Base-by-base conservation (phyloP, 2,797 vertebrate genomes). In the Spinus olivaceus region DNA sequence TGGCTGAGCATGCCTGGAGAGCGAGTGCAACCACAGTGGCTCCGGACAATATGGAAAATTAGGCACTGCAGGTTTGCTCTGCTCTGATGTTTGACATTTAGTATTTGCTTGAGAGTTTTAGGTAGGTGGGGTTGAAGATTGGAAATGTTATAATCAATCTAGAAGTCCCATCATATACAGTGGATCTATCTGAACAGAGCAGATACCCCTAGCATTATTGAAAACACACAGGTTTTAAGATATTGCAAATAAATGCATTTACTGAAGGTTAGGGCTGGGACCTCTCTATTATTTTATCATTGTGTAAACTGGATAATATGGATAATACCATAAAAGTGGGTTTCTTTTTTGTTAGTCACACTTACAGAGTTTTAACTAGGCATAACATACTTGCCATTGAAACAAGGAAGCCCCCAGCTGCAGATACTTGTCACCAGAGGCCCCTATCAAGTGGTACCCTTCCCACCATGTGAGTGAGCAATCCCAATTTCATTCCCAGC, bases 401-500 rank as follows among this genome's bases (percentile, higher is more conserved):
- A 82, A 69, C 32, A 83, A 53, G 74, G 39, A 42, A 85, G 33
- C 8, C 11, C 4, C 7, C 20, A 53, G 27, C 37, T 88, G 24
- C 49, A 86, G 61, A 47, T 54, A 8, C 28, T 54, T 57, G 61
- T 33, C 33, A 50, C 44, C 42, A 69, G 65, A 57, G 32, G 3
- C 21, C 16, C 14, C 44, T n/a, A 7, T 27, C 8, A 21, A 60
- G 32, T 9, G 7, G 8, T 22, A 28, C 50, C 39, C 32, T 72
- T 69, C 16, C 25, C 14, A 37, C 7, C 9, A 5, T 8, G 14
- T 27, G 19, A 27, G 28, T 33, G 6, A 71, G 20, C 12, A 50
- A n/a, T 25, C 17, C 25, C 0, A 0, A 14, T 46, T 81, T 78
- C 27, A 19, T 46, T 92, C 9, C 35, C 57, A 47, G 44, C 30